A percentile compares a stretch with the other conserved stretches of the same genome.
Conservation (phyloP, 2,797 vertebrate genomes). For the Myripristis jacobus region DNA sequence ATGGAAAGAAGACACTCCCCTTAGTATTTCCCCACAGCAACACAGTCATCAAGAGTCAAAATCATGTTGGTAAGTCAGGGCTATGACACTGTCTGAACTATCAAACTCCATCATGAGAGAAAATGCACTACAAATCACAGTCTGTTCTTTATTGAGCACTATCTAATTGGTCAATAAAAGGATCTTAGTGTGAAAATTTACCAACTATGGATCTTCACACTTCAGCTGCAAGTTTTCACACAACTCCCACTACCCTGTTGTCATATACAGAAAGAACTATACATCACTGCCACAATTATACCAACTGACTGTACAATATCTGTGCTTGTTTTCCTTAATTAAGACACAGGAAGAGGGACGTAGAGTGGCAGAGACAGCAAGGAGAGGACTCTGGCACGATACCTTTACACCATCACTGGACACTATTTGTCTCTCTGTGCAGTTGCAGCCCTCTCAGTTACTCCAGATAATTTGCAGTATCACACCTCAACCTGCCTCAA, state of each 20-base stretch:
- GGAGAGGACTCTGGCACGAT: background rate
- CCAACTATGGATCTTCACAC: slow-evolving; percentile 61
- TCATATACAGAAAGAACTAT: slow-evolving; percentile 48
- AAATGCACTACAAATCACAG: background rate
- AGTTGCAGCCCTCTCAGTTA: background rate
- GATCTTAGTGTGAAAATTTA: slow-evolving; percentile 30
- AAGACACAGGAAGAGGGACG: slow-evolving; percentile 15
- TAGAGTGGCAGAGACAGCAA: background rate
- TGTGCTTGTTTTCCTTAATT: slow-evolving; percentile 37
- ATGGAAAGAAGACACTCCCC: too few species aligned
- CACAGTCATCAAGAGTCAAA: slow-evolving; percentile 12
- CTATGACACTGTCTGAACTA: background rate
- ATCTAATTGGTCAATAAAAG: slow-evolving; percentile 28
- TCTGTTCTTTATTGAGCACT: slow-evolving; percentile 18
- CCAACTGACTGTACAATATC: slow-evolving; percentile 2
- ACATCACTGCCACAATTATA: slow-evolving; percentile 37
- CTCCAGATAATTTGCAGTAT: background rate
- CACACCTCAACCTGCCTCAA: background rate
- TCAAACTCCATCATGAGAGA: background rate
- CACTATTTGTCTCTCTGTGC: background rate
- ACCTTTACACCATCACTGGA: background rate
- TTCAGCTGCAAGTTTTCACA: slow-evolving; percentile 56
- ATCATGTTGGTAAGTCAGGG: background rate
- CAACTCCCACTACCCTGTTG: slow-evolving; percentile 62
- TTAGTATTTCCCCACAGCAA: background rate